Base-by-base conservation (phyloP, 2,113 vertebrate species). In the Theristicus caerulescens region DNA sequence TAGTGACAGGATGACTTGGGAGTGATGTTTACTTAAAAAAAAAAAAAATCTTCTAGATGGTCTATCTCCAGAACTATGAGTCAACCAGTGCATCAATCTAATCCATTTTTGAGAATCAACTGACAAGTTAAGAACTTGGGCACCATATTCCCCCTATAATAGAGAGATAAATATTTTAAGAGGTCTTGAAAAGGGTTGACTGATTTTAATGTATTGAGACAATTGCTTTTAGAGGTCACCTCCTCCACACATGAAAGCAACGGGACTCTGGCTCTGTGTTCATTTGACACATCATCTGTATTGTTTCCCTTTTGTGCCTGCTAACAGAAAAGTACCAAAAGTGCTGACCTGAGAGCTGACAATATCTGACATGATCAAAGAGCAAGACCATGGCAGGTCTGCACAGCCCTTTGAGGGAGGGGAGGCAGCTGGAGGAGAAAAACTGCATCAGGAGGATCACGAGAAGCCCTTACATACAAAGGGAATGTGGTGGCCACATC, bases 141-240 rank as follows among this genome's bases (percentile, higher is more conserved):
- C 16, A 58, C 27, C 34, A 70, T 82, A 58, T 21, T 66, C 19
- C 14, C 19, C 18, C 22, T 79, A 3, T 51, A 82, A 65, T 16
- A 64, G 46, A 55, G 57, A 70, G 79, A 90, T 83, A 70, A 65
- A 42, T 67, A 72, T 79, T 82, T 86, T 72, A 83, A 90, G n/a
- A 80, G 11, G 6, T 40, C 52, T 72, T 71, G 26, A 64, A 88
- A 67, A 73, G 13, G 7, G 36, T 64, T 73, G 65, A 38, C 70
- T 82, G 84, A 42, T 49, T 72, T 91, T 77, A 69, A 44, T 69
- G 20, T 67, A 36, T 77, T 51, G 36, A 89, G 24, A n/a, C 52
- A 86, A 67, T 44, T 93, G 32, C 42, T 82, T 84, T 95, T 58
- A 47, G 34, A 82, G n/a, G 59, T 78, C 52, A 62, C 31, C 65